phyloP scores from a whole-genome alignment of 1,140 invertebrate genomes.

The Meloidogyne chitwoodi region DNA sequence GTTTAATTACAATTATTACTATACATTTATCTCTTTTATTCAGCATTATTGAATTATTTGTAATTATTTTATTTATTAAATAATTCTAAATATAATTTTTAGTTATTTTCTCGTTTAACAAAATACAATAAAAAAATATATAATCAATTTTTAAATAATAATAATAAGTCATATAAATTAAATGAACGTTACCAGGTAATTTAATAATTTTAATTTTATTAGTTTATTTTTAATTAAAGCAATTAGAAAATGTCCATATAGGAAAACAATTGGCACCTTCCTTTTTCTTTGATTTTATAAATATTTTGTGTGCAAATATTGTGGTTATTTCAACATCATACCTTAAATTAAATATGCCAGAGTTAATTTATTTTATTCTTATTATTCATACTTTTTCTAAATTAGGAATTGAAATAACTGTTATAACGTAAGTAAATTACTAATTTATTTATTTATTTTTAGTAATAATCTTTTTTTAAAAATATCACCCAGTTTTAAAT shows the following conservation, averaged over 20 bases:
- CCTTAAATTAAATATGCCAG: too few relatives aligned
- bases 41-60: neutral
- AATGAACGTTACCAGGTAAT: neutral
- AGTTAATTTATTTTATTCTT: neutral
- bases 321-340: neutral
- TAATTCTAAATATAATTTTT: neutral
- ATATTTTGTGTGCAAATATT: neutral
- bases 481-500: neutral
- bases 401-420: neutral
- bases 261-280: constrained; percentile 1
- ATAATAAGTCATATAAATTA: neutral
- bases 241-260: neutral
- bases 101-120: neutral
- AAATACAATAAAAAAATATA: neutral
- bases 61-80: neutral
- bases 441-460: neutral
- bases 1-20: too few relatives aligned
- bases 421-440: neutral
- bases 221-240: neutral
- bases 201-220: too few relatives aligned
- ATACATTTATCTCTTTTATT: neutral
- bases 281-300: constrained; percentile 3
- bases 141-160: neutral
- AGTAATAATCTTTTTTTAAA: too few relatives aligned
- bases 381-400: neutral